phyloP scores from a whole-genome alignment of 2,888 invertebrate species.

The Frankliniella intonsa region DNA sequence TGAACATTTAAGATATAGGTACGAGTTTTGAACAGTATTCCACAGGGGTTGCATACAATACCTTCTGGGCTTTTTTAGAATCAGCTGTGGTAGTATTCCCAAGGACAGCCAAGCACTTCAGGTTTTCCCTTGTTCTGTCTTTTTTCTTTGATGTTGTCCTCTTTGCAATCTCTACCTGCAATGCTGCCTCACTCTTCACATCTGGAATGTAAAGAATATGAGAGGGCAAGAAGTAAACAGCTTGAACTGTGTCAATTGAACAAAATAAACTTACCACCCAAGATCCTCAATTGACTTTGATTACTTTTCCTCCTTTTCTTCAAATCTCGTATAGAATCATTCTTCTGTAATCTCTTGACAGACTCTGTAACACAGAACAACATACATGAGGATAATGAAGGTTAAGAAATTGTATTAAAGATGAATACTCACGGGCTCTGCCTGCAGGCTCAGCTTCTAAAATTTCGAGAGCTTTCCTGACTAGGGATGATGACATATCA shows the following conservation, averaged over 20 bases:
- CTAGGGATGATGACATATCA: slow-evolving; percentile 12
- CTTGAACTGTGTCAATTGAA: not conserved
- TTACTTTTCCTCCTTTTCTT: not conserved
- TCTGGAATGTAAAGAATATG: not conserved
- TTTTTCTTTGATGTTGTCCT: not conserved
- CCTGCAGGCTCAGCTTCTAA: not conserved
- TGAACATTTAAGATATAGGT: not conserved
- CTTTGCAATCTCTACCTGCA: not conserved
- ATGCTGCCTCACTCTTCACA: not conserved
- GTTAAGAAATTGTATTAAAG: not conserved
- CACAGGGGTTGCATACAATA: not conserved
- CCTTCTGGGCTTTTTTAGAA: not conserved
- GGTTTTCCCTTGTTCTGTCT: not conserved
- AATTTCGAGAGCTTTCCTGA: not conserved
- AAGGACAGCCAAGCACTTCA: not conserved
- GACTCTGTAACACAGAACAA: not conserved
- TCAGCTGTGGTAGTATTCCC: not conserved
- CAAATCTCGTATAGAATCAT: not conserved
- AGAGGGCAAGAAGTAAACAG: not conserved
- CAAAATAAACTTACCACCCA: not conserved
- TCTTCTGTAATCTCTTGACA: not conserved
- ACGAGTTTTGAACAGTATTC: not conserved
- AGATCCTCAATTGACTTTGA: not conserved
- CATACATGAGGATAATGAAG: not conserved
- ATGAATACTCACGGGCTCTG: not conserved